Evolutionary conservation across 2,113 vertebrate genomes (phyloP).

Genomic region (Eulacestoma nigropectus): DNA sequence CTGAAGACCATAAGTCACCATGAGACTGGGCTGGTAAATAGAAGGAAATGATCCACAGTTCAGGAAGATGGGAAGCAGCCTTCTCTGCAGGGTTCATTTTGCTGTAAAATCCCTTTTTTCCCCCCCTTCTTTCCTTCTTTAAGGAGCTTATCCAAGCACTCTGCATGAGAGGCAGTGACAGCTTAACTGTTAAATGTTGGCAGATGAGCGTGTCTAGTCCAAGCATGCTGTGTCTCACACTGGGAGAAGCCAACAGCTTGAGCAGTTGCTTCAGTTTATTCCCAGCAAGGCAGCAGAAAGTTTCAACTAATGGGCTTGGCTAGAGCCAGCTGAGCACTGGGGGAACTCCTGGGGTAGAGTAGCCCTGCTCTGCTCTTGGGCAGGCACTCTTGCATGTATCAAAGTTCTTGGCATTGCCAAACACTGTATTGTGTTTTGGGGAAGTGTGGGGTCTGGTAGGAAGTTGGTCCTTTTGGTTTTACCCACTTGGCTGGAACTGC

Average conservation of each 20-base stretch:
- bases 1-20: background rate
- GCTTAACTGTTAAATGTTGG: background rate
- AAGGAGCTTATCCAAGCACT: background rate
- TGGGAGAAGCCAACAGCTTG: background rate
- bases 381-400: fast-evolving
- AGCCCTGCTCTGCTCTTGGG: background rate
- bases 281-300: background rate
- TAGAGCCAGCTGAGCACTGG: fast-evolving
- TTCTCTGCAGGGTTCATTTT: background rate
- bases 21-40: background rate
- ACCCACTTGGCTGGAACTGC: fast-evolving
- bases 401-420: background rate
- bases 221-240: background rate
- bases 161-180: background rate
- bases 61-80: background rate
- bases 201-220: background rate
- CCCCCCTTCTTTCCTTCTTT: fast-evolving
- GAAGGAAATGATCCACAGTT: background rate
- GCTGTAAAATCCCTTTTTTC: background rate
- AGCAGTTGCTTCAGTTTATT: background rate
- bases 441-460: background rate
- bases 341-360: background rate
- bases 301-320: background rate
- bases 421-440: background rate
- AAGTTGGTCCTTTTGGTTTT: background rate